phyloP scores from a whole-genome alignment of 1,140 invertebrate genomes.

The Drosophila yakuba region DNA sequence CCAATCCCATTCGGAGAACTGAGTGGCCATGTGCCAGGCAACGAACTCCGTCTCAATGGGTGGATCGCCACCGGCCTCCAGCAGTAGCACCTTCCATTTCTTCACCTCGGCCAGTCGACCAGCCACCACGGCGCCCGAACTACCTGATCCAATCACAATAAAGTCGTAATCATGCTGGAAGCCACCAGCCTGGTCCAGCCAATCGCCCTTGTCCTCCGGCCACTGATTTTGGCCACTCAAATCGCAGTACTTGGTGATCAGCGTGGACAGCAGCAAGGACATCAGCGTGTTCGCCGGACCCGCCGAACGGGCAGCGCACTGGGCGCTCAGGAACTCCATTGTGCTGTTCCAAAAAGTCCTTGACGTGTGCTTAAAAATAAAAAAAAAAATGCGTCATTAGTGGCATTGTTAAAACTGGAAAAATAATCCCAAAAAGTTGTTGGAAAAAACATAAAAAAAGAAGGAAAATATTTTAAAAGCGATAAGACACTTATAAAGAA shows the following conservation, averaged over 20 bases:
- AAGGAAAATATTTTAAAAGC: too few species aligned
- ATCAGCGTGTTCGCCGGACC: slow-evolving; percentile 85
- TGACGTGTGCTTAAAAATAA: not conserved
- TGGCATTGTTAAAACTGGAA: too few species aligned
- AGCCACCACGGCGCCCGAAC: slow-evolving; percentile 87
- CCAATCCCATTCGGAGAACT: slow-evolving; percentile 84
- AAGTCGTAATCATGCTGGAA: slow-evolving; percentile 85
- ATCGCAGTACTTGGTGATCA: slow-evolving; percentile 86
- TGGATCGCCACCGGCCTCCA: slow-evolving; percentile 85
- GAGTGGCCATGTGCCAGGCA: slow-evolving; percentile 81
- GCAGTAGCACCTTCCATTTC: slow-evolving; percentile 84
- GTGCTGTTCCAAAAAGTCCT: not conserved
- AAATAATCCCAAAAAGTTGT: too few species aligned
- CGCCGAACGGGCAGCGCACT: slow-evolving; percentile 79
- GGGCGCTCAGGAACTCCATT: slow-evolving; percentile 78
- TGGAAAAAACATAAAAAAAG: too few species aligned
- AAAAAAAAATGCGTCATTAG: not conserved
- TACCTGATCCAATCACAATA: slow-evolving; percentile 86
- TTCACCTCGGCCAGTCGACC: slow-evolving; percentile 66
- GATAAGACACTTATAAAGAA: too few species aligned
- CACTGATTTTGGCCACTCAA: slow-evolving; percentile 86
- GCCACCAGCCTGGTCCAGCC: slow-evolving; percentile 72
- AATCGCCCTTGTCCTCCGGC: slow-evolving; percentile 86
- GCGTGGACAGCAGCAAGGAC: slow-evolving; percentile 86
- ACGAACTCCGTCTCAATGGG: slow-evolving; percentile 78